Base-by-base conservation (phyloP, 2,888 invertebrate species). In the Pristionchus maxplancki region DNA sequence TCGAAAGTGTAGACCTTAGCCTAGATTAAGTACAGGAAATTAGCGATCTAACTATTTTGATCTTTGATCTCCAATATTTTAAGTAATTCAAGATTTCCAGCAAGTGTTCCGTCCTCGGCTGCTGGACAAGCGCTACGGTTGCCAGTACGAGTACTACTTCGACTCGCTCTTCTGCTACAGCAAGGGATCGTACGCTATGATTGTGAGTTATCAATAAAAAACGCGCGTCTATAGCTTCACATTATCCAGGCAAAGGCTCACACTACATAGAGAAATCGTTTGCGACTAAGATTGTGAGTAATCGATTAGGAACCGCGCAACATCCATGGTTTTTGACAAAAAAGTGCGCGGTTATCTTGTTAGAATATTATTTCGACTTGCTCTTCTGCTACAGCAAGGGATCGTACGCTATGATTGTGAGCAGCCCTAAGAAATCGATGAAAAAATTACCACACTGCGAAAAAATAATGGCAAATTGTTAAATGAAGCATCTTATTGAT, bases 341-440 rank as follows among this genome's bases (percentile, higher is more conserved):
- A n/a, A n/a, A n/a, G n/a, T n/a, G n/a, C n/a, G n/a, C n/a, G n/a
- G n/a, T n/a, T n/a, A n/a, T n/a, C n/a, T n/a, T n/a, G n/a, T n/a
- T n/a, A n/a, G 78, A 88, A 50, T 88, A 58, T 31, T 88, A 81
- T 81, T 88, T 88, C 88, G 88, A 88, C 62, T 78, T 81, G 8
- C 11, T 88, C 44, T 88, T 88, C 81, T 88, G 88, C 81, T 62
- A 15, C 44, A 24, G 20, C n/a, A 78, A 17, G 20, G 88, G 88
- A 78, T 37, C 78, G 4, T 88, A 78, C 62, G 62, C 88, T 0
- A 50, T 88, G 78, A 58, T 78, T n/a, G 88, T 88, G 34, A 83
- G 82, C n/a, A n/a, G n/a, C n/a, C n/a, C n/a, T n/a, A n/a, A n/a
- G n/a, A n/a, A n/a, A n/a, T n/a, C n/a, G n/a, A n/a, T n/a, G n/a